Base-by-base conservation (phyloP, 2,113 vertebrate genomes). In the Nothocercus nigrocapillus region DNA sequence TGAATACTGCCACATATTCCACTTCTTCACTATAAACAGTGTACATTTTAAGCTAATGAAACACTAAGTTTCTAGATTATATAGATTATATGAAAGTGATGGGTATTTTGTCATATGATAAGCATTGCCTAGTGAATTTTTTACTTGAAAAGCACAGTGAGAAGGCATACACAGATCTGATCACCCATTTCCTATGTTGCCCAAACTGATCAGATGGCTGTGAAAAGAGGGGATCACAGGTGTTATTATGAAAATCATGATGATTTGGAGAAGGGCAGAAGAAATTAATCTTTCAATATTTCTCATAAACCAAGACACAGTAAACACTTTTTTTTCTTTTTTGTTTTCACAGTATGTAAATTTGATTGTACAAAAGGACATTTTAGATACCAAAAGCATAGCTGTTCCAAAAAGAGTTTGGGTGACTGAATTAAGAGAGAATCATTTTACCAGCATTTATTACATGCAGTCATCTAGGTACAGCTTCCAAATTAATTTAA, bases 131-230 rank as follows among this genome's bases (percentile, higher is more conserved):
- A 9, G 24, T 72, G 27, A 70, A 1, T 42, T 81, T 83, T 9
- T 91, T 83, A 4, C 10, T 78, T 77, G 88, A 36, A 84, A 88
- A 85, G 16, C 3, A 13, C 8, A 5, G 0, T 9, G 6, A 19
- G 3, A 12, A 34, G 25, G 3, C 13, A 34, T 28, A 7, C 20
- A 11, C 4, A 38, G 24, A 36, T 25, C 4, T 51, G 25, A 62
- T 67, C 21, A 49, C 4, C 3, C 34, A 19, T 9, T 83, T 49
- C 13, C 2, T 1, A 0, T 5, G 10, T 34, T 63, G 6, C 36
- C 54, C 0, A 0, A 59, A 5, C 40, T 7, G 30, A 70, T 9
- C 7, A 54, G 21, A 32, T 2, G 14, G 24, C 49, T 9, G 22
- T 28, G 8, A 56, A 67, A 90, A 94, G 28, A 77, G 80, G 16